Conservation (phyloP, 1,140 invertebrate species). For the Pogonognathellus flavescens region DNA sequence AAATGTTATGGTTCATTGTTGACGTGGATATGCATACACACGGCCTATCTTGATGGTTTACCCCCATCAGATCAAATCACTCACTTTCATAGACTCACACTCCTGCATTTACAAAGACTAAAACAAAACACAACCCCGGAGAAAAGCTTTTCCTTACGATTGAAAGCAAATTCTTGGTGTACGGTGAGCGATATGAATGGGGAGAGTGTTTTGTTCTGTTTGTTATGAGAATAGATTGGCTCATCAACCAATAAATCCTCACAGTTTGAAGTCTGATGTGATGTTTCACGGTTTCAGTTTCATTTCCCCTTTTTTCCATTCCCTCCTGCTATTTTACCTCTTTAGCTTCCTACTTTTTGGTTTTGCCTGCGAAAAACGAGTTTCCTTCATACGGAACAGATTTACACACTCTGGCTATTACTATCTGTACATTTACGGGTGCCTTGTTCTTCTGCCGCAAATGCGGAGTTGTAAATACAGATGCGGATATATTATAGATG, state of each 20-base stretch:
- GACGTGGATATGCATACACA: constrained; percentile 32
- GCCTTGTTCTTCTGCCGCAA: neutral
- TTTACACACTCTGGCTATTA: neutral
- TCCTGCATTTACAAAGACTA: constrained; percentile 4
- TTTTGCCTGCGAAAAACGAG: constrained; percentile 26
- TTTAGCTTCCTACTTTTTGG: neutral
- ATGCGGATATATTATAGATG: neutral
- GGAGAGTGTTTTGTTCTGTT: constrained; percentile 39
- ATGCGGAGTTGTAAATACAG: neutral
- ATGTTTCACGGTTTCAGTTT: constrained; percentile 45
- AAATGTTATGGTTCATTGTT: constrained; percentile 46
- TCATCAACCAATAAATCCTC: constrained; percentile 46
- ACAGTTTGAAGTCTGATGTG: constrained; percentile 36
- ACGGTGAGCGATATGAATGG: neutral
- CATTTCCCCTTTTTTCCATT: constrained; percentile 27
- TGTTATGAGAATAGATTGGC: constrained; percentile 34
- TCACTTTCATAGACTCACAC: neutral
- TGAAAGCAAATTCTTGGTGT: neutral
- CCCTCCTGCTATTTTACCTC: constrained; percentile 4
- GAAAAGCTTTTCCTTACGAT: neutral
- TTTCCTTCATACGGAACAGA: constrained; percentile 5
- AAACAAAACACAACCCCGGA: constrained; percentile 19
- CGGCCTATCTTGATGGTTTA: constrained; percentile 1
- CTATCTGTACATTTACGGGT: neutral
- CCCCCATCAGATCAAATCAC: constrained; percentile 38